phyloP scores from a whole-genome alignment of 2,113 vertebrate species.

The Embiotoca jacksoni region DNA sequence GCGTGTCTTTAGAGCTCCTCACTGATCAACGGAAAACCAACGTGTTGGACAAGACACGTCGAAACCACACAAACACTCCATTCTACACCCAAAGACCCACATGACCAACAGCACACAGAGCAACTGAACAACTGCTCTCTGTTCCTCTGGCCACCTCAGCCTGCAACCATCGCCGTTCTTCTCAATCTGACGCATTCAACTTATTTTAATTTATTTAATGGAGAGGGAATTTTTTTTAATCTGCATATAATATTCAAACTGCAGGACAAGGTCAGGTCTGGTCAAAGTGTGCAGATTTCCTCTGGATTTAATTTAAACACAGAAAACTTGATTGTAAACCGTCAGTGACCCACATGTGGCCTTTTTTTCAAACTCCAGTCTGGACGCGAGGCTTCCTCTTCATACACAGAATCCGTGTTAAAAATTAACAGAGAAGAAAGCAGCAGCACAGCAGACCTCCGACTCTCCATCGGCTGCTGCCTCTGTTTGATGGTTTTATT shows the following conservation, averaged over 20 bases:
- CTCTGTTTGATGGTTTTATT: slow-evolving; percentile 70
- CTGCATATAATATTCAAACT: too few species aligned
- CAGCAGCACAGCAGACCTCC: not conserved
- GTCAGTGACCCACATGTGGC: slow-evolving; percentile 50
- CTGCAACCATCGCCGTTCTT: not conserved
- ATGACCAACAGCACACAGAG: not conserved
- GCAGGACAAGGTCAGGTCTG: too few species aligned
- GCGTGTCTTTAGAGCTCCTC: too few species aligned
- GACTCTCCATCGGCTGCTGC: slow-evolving; percentile 57
- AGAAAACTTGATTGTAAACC: slow-evolving; percentile 19
- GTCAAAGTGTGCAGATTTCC: not conserved
- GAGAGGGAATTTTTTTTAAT: too few species aligned
- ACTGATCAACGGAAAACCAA: not conserved
- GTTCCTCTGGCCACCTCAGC: too few species aligned
- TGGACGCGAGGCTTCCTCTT: slow-evolving; percentile 65
- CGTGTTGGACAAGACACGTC: not conserved
- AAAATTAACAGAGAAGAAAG: slow-evolving; percentile 62
- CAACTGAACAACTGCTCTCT: not conserved
- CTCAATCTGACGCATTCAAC: not conserved
- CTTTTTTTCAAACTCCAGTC: slow-evolving; percentile 19
- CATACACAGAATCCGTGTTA: slow-evolving; percentile 45
- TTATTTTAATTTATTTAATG: too few species aligned
- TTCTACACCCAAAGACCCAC: not conserved
- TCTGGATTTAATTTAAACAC: not conserved
- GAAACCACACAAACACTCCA: too few species aligned